These are phyloP conservation scores for Cosmia pyralina DNA, from an alignment of 2,888 invertebrate species.

Conservation along the genomic window DNA sequence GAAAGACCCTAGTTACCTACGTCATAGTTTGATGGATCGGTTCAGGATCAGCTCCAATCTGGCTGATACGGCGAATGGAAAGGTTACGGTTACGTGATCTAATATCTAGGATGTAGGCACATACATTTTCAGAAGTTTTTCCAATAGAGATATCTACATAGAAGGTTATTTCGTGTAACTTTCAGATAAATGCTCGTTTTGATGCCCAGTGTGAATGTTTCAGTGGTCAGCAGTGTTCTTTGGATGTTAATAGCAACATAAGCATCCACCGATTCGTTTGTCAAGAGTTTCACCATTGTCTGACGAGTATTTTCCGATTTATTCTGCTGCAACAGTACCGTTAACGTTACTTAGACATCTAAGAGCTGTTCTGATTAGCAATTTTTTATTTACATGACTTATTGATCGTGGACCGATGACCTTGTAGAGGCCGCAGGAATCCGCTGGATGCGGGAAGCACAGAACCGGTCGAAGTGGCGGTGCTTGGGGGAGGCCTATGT, in stretches of 20 bases:
- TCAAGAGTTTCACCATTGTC: neutral
- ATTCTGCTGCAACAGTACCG: neutral
- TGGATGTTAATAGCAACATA: neutral
- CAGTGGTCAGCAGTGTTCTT: neutral
- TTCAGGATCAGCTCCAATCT: slow-evolving; percentile 38
- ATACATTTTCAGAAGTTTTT: neutral
- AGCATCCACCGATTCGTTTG: neutral
- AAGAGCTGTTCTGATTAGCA: neutral
- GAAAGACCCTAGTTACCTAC: slow-evolving; percentile 13
- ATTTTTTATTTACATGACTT: neutral
- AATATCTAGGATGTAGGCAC: slow-evolving; percentile 7
- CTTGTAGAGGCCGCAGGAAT: no score
- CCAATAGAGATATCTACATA: neutral
- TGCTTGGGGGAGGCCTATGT: no score
- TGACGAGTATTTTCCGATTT: neutral
- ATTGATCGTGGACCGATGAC: no score
- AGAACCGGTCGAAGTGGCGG: no score
- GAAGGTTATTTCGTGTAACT: no score
- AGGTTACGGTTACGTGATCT: slow-evolving; percentile 19
- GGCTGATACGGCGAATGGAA: slow-evolving; percentile 9
- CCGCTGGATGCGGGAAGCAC: no score
- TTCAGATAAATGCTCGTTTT: neutral
- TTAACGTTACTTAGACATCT: neutral
- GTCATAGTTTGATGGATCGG: slow-evolving; percentile 49
- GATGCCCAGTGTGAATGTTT: neutral